Percentiles rank a stretch among this genome's conserved stretches.
Conservation (phyloP, 1,140 invertebrate species). For the Uloborus diversus region DNA sequence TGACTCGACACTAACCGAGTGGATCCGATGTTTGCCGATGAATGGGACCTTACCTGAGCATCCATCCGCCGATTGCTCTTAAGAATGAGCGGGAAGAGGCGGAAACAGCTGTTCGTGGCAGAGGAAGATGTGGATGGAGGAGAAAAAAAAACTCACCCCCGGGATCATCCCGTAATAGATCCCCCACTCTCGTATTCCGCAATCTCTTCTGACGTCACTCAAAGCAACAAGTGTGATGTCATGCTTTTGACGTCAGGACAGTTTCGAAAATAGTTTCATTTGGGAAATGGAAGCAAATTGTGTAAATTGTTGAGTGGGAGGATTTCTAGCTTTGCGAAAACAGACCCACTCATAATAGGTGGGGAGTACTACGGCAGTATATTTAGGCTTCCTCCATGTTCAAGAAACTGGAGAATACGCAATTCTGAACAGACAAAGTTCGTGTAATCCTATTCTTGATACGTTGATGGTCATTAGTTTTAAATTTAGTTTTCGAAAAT, state of each 20-base stretch:
- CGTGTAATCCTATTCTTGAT: too few species aligned
- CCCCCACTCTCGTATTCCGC: neutral
- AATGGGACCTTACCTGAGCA: constrained; percentile 22
- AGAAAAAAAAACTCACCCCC: neutral
- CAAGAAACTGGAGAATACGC: too few species aligned
- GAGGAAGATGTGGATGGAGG: neutral
- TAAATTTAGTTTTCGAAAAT: too few species aligned
- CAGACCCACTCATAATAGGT: neutral
- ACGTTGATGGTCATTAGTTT: too few species aligned
- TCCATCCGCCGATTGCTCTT: constrained; percentile 9
- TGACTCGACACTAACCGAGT: too few species aligned
- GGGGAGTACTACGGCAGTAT: neutral
- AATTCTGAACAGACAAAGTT: too few species aligned
- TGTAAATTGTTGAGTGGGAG: neutral
- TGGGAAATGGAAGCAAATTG: neutral
- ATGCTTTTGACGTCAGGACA: constrained; percentile 5
- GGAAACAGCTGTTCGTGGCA: neutral
- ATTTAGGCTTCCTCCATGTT: neutral
- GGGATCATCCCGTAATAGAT: constrained; percentile 19
- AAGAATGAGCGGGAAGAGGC: constrained; percentile 13
- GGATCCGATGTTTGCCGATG: too few species aligned
- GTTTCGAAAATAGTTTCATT: constrained; percentile 19
- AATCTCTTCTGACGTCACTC: constrained; percentile 16
- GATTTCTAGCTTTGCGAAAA: neutral
- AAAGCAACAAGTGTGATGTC: constrained; percentile 45